Percentiles rank a stretch among this genome's conserved stretches.
Conservation (phyloP, 2,888 invertebrate genomes). For the Euproctis similis region DNA sequence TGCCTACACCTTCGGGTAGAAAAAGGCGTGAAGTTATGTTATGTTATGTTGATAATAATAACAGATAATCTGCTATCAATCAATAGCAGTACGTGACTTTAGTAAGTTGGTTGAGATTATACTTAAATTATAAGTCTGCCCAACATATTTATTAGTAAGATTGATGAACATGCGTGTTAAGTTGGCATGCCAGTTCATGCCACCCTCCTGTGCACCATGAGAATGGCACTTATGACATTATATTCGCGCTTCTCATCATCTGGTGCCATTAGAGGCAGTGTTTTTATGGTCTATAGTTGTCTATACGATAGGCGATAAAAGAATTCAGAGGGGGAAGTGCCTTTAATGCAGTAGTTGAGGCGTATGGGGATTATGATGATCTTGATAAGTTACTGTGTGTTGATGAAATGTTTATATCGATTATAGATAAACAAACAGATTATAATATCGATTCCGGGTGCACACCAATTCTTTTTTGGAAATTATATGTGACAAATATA, state of each 20-base stretch:
- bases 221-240: conserved; percentile 44
- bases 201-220: conserved; percentile 29
- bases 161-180: conserved; percentile 21
- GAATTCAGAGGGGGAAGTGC: conserved; percentile 8
- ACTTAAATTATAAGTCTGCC: too few species aligned
- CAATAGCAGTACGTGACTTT: conserved; percentile 23
- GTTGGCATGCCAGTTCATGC: too few species aligned
- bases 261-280: conserved; percentile 40
- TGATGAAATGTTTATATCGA: neutral
- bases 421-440: too few species aligned
- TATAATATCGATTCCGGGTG: too few species aligned
- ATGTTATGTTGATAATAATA: too few species aligned
- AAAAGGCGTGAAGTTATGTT: too few species aligned
- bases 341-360: conserved; percentile 6
- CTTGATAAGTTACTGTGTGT: neutral
- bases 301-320: conserved; percentile 14
- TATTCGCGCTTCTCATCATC: conserved; percentile 52
- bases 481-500: too few species aligned
- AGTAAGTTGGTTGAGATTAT: conserved; percentile 45
- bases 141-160: conserved; percentile 7
- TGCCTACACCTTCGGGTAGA: too few species aligned
- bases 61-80: too few species aligned
- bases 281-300: too few species aligned
- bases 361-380: neutral
- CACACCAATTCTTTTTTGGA: too few species aligned